These are phyloP conservation scores for Caradrina kadenii DNA, from an alignment of 2,888 invertebrate genomes.

Conservation along the genomic window DNA sequence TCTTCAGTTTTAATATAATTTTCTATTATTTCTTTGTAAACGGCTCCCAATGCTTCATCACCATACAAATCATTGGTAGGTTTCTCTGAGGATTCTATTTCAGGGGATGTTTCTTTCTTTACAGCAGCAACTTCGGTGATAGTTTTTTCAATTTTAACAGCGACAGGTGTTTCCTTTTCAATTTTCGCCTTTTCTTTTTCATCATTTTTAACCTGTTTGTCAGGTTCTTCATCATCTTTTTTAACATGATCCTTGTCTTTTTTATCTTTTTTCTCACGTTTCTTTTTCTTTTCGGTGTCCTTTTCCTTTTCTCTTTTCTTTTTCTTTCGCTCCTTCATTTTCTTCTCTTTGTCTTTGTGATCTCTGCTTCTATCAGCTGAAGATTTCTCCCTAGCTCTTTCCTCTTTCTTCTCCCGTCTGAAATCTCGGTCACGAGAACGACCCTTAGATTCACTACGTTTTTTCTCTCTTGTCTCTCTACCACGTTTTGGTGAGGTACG, in stretches of 20 bases:
- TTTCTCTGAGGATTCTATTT: constrained; percentile 65
- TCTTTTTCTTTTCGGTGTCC: constrained; percentile 87
- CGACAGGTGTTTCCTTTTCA: constrained; percentile 28
- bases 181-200: constrained; percentile 49
- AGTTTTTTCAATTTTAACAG: constrained; percentile 55
- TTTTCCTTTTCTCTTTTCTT: constrained; percentile 90
- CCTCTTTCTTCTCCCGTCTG: constrained; percentile 89
- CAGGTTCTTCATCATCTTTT: constrained; percentile 74
- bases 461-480: constrained; percentile 82
- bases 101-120: constrained; percentile 63
- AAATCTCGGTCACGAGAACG: constrained; percentile 89
- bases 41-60: constrained; percentile 88
- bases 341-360: constrained; percentile 91
- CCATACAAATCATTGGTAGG: constrained; percentile 86
- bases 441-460: constrained; percentile 86
- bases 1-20: constrained; percentile 88
- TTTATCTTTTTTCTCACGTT: constrained; percentile 90
- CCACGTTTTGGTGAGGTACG: constrained; percentile 82
- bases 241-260: constrained; percentile 86
- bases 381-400: constrained; percentile 83
- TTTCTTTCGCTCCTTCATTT: constrained; percentile 86
- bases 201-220: constrained; percentile 57
- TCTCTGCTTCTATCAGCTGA: constrained; percentile 87
- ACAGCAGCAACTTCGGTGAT: constrained; percentile 51
- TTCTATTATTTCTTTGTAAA: constrained; percentile 90